These are phyloP conservation scores for Smithornis capensis DNA, from an alignment of 2,113 vertebrate genomes.

Conservation along the genomic window DNA sequence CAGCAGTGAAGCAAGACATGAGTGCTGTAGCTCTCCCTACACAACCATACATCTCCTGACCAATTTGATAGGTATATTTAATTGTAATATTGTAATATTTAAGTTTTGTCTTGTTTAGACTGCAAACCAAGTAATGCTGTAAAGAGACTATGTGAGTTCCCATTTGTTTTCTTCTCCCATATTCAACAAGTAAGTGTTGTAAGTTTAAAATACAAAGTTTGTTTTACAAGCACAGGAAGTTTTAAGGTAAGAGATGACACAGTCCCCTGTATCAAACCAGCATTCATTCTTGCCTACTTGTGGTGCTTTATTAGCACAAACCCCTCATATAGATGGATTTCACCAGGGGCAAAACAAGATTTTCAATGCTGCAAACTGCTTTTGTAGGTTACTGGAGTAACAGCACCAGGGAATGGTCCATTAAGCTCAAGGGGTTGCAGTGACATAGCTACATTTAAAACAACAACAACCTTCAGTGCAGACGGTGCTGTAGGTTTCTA, in stretches of 20 bases:
- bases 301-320: background rate
- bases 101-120: background rate
- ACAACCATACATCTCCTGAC: background rate
- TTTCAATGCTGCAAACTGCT: background rate
- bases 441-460: background rate
- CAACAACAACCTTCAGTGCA: background rate
- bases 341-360: background rate
- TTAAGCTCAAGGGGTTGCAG: background rate
- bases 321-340: background rate
- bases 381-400: background rate
- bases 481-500: background rate
- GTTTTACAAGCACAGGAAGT: background rate
- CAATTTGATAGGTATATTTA: background rate
- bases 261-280: background rate
- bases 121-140: background rate
- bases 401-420: background rate
- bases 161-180: background rate
- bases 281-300: background rate
- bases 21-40: background rate
- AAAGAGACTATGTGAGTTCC: background rate
- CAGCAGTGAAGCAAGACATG: background rate
- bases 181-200: background rate
- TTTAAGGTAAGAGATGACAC: background rate
- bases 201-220: background rate
- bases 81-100: background rate